These are phyloP conservation scores for Drosophila prolongata DNA, from an alignment of 2,888 invertebrate genomes.

Conservation along the genomic window DNA sequence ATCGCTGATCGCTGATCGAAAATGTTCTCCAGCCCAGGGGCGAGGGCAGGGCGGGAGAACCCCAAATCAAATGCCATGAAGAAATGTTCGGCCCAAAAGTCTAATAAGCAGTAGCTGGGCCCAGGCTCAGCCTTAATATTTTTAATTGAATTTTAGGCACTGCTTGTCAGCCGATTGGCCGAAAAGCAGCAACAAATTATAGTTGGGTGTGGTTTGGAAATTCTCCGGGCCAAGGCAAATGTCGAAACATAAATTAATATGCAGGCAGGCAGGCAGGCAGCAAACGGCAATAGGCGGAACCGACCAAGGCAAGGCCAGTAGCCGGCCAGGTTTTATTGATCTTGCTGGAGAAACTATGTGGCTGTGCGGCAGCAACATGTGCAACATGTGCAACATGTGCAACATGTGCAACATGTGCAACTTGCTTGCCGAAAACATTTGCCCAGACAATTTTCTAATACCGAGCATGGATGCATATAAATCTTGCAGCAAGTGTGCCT, in stretches of 20 bases:
- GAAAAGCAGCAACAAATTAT: conserved; percentile 30
- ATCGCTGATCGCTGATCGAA: conserved; percentile 22
- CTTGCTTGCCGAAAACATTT: conserved; percentile 37
- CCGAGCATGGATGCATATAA: conserved; percentile 19
- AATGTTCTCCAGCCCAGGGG: conserved; percentile 12
- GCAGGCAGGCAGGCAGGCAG: conserved; percentile 47
- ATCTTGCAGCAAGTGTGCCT: conserved; percentile 31
- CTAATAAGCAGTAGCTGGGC: conserved; percentile 40
- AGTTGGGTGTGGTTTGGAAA: conserved; percentile 45
- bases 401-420: too few species aligned
- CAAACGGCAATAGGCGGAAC: conserved; percentile 47
- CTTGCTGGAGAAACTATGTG: conserved; percentile 22
- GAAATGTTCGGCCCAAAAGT: conserved; percentile 35
- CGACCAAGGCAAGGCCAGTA: conserved; percentile 44
- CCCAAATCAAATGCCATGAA: conserved; percentile 35
- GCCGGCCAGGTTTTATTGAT: conserved; percentile 45
- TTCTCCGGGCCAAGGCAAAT: conserved; percentile 46
- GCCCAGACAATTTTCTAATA: conserved; percentile 40
- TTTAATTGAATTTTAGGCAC: conserved; percentile 51
- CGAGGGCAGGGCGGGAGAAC: conserved; percentile 22
- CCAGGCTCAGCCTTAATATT: conserved; percentile 31
- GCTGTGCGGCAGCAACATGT: conserved; percentile 23
- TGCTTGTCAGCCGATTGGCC: conserved; percentile 22
- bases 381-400: conserved; percentile 33
- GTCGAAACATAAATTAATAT: conserved; percentile 53